A percentile compares a stretch with the other conserved stretches of the same genome.
Conservation (phyloP, 2,797 vertebrate species). For the Sebastes vulpes region DNA sequence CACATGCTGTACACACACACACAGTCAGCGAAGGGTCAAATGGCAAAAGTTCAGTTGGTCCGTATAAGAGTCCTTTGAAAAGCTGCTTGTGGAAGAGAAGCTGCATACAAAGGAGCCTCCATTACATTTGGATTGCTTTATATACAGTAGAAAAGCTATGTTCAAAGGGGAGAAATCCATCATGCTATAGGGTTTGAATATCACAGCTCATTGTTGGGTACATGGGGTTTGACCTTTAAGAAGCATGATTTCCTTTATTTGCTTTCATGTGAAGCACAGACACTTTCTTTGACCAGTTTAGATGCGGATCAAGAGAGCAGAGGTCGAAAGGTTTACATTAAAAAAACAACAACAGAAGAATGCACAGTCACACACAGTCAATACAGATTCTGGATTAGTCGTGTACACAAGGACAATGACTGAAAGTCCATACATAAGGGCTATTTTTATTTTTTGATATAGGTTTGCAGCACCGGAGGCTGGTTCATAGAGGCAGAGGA, state of each 20-base stretch:
- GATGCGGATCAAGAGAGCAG: constrained; percentile 30
- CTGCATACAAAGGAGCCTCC: constrained; percentile 36
- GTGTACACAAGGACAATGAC: not conserved
- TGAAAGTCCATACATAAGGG: not conserved
- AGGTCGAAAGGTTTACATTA: not conserved
- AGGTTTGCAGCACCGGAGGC: not conserved
- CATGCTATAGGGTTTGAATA: constrained; percentile 34
- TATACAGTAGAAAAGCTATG: constrained; percentile 28
- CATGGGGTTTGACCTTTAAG: constrained; percentile 36
- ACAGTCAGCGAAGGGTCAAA: constrained; percentile 42
- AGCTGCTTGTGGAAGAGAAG: not conserved
- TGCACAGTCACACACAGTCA: not conserved
- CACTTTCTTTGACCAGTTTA: constrained; percentile 32
- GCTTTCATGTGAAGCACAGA: constrained; percentile 4
- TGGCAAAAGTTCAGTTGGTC: constrained; percentile 39
- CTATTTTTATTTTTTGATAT: not conserved
- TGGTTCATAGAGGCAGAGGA: accelerated
- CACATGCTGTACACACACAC: constrained; percentile 22
- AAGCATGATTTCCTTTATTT: constrained; percentile 30
- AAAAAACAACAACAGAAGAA: not conserved
- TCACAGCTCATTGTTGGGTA: not conserved
- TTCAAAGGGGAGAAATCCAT: constrained; percentile 16
- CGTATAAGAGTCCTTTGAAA: constrained; percentile 27
- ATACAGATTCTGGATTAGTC: not conserved
- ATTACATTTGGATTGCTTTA: constrained; percentile 34